Conservation (phyloP, 2,888 invertebrate genomes). For the Cheilosia vulpina region DNA sequence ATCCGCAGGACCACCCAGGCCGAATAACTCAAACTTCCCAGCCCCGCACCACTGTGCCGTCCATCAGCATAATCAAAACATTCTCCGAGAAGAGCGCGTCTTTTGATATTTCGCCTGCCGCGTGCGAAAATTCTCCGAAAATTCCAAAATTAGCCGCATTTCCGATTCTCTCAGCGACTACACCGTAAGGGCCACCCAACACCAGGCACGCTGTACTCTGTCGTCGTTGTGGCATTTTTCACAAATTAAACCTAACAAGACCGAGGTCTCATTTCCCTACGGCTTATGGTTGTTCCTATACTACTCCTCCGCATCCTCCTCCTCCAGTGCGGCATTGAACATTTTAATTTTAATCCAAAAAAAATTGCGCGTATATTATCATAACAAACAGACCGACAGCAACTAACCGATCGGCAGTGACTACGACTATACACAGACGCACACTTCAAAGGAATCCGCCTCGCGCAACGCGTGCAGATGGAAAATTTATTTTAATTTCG, state of each 20-base stretch:
- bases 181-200: conserved; percentile 51
- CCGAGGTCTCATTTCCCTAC: conserved; percentile 22
- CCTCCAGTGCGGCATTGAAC: conserved; percentile 27
- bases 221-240: conserved; percentile 48
- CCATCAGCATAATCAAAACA: conserved; percentile 49
- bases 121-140: conserved; percentile 56
- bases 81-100: conserved; percentile 41
- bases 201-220: conserved; percentile 43
- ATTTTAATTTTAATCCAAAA: conserved; percentile 70
- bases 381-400: conserved; percentile 48
- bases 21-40: neutral
- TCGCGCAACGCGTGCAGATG: conserved; percentile 65
- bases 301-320: neutral
- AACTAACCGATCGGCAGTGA: conserved; percentile 1
- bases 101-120: conserved; percentile 31
- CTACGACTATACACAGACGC: conserved; percentile 10
- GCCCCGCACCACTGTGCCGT: no score
- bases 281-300: no score
- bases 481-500: conserved; percentile 73
- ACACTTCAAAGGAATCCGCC: conserved; percentile 65
- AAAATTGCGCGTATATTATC: conserved; percentile 38
- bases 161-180: conserved; percentile 35
- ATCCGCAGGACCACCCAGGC: conserved; percentile 7
- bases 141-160: conserved; percentile 56
- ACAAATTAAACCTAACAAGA: conserved; percentile 62